Base-by-base conservation (phyloP, 2,797 vertebrate species). In the Eptatretus atami region DNA sequence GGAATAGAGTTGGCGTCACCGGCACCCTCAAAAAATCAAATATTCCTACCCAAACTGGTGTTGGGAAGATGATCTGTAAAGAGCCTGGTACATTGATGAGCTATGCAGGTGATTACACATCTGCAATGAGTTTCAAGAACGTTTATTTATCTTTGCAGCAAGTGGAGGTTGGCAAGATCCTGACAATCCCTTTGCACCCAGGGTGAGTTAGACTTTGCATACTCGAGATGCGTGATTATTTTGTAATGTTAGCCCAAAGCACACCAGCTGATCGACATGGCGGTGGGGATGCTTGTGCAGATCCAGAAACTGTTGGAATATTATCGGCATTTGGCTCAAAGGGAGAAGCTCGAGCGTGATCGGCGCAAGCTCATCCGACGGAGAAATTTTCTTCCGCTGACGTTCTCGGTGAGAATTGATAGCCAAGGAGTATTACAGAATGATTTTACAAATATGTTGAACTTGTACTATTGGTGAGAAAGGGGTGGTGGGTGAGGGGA, bases 81-180 rank as follows among this genome's bases (percentile, higher is more conserved):
- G 19, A 19, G 19, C 19, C 19, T 19, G 19, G 19, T 9, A 4
- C 6, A 52, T 14, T 6, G 60, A 53, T 12, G 14, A 61, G 1
- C 1, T 61, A 13, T 52, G 14, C 14, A 31, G 52, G 14, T 25
- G 13, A 1, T 31, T 64, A 64, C 14, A 60, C 14, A 14, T 64
- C 44, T 52, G 13, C n/a, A 15, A 31, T 14, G 14, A 14, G 55
- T 60, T 19, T 60, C 1, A 9, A 14, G 14, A 60, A 14, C 19
- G 19, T 9, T 19, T 66, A 64, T 54, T 70, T 71, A 73, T 63
- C 73, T 63, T 64, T 75, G 54, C 75, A 98, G 92, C 90, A 15
- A 98, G 90, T 44, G 92, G 92, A 67, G 92, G 92, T 68, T 98
- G 92, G 92, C 92, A 95, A 72, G 92, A 98, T 72, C 90, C 92